phyloP scores from a whole-genome alignment of 64 coral and sea anemone genomes.

The Acropora tenuis region DNA sequence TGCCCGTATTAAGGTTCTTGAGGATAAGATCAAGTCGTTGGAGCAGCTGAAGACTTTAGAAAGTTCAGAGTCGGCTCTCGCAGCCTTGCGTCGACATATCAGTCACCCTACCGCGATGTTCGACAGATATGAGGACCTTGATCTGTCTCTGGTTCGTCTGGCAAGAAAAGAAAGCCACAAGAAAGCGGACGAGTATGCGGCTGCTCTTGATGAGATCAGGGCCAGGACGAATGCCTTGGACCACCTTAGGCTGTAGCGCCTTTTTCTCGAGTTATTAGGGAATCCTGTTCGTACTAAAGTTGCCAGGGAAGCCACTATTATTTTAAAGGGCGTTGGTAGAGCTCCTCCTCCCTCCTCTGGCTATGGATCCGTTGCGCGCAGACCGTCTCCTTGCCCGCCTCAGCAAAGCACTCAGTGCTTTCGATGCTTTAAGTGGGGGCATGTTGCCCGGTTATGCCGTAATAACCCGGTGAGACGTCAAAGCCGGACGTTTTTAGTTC shows the following conservation, averaged over 20 bases:
- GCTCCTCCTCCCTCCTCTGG: neutral
- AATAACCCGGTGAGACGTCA: conserved; percentile 21
- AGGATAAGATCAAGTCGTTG: neutral
- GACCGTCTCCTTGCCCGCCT: neutral
- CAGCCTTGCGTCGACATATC: neutral
- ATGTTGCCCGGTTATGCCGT: conserved; percentile 5
- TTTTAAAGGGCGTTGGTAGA: neutral
- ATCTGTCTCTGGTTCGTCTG: neutral
- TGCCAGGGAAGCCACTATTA: neutral
- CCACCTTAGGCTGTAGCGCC: neutral
- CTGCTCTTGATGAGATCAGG: neutral
- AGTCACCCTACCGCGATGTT: neutral
- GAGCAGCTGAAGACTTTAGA: neutral
- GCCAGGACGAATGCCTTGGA: neutral
- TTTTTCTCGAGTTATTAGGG: neutral
- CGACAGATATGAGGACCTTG: neutral
- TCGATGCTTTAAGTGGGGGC: conserved; percentile 14
- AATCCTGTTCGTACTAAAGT: neutral
- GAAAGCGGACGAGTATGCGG: neutral
- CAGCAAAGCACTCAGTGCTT: neutral
- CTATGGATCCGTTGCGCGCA: neutral
- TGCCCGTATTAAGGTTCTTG: neutral
- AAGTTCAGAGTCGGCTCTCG: conserved; percentile 2
- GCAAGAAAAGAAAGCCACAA: neutral
- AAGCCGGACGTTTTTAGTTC: conserved; percentile 1